Base-by-base conservation (phyloP, 1,140 invertebrate genomes). In the Drosophila tristis region DNA sequence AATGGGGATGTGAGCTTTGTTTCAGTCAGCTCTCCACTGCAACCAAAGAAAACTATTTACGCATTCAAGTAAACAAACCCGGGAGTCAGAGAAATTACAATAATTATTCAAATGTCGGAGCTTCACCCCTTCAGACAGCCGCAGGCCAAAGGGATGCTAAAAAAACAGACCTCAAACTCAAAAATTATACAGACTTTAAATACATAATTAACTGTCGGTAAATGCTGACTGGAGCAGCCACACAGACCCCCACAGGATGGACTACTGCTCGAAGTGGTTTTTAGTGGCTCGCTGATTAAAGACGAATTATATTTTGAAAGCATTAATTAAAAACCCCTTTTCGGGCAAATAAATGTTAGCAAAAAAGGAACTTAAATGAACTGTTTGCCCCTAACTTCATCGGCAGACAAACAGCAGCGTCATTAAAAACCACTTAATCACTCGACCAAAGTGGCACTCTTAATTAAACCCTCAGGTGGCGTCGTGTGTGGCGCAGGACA, bases 391-490 rank as follows among this genome's bases (percentile, higher is more conserved):
- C 44, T 23, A n/a, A 74, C 42, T 26, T 44, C 60, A 65, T 54
- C 53, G 25, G 66, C 16, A 8, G 39, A n/a, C 4, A 20, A 31
- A 43, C 44, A 61, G 43, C 29, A 54, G 29, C 48, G 35, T 74
- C 73, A 85, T 86, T 86, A 81, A 78, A 81, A 43, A 67, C 13
- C 64, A 85, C 57, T 85, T 80, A 86, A 85, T 85, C 78, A 74
- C 64, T 56, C 54, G 72, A 20, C 63, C 58, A 66, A 71, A 80
- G 68, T 80, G 78, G 73, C 67, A 20, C 61, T 54, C 47, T 74
- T 74, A 74, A 74, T 74, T 74, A 74, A 74, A 44, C 72, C 72
- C 54, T 11, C 61, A 59, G 72, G 72, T 74, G 60, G 39, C 31
- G 61, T 35, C 51, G 60, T 9, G 31, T 31, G 11, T 25, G 23